A percentile compares a stretch with the other conserved stretches of the same genome.
phyloP scores from a whole-genome alignment of 2,888 invertebrate species.

The Boloria euphrosyne region DNA sequence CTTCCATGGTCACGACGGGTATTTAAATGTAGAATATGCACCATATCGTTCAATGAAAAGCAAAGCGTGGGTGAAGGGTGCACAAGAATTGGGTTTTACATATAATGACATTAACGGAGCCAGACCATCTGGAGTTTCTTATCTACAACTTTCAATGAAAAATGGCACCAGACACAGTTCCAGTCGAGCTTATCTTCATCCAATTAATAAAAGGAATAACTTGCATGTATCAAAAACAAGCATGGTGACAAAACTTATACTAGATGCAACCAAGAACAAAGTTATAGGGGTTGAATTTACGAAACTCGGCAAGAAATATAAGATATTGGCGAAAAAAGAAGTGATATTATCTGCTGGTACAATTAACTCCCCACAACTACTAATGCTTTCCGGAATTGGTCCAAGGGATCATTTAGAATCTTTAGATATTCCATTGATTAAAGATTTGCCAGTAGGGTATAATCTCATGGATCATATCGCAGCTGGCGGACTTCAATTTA shows the following conservation, averaged over 20 bases:
- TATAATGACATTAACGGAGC: conserved; percentile 84
- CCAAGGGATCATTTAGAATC: conserved; percentile 82
- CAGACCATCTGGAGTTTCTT: conserved; percentile 84
- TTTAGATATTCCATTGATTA: conserved; percentile 78
- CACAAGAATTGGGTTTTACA: conserved; percentile 82
- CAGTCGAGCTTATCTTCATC: conserved; percentile 85
- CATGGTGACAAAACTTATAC: conserved; percentile 82
- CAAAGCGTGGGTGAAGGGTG: conserved; percentile 84
- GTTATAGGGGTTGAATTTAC: conserved; percentile 84
- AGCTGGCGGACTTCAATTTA: conserved; percentile 84
- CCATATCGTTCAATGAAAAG: conserved; percentile 78
- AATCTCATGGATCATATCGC: conserved; percentile 88
- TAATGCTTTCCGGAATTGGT: conserved; percentile 91
- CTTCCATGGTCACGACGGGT: conserved; percentile 81
- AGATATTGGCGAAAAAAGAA: conserved; percentile 85
- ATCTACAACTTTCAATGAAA: conserved; percentile 84
- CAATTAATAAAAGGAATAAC: conserved; percentile 82
- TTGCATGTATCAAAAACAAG: conserved; percentile 83
- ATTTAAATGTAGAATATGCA: conserved; percentile 79
- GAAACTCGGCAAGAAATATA: conserved; percentile 73
- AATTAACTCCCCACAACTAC: conserved; percentile 88
- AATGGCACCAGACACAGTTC: conserved; percentile 86
- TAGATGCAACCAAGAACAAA: conserved; percentile 78
- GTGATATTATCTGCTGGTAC: conserved; percentile 90
- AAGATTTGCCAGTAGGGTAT: conserved; percentile 84